Conservation (phyloP, 2,888 invertebrate species). For the Luperina nickerlii region DNA sequence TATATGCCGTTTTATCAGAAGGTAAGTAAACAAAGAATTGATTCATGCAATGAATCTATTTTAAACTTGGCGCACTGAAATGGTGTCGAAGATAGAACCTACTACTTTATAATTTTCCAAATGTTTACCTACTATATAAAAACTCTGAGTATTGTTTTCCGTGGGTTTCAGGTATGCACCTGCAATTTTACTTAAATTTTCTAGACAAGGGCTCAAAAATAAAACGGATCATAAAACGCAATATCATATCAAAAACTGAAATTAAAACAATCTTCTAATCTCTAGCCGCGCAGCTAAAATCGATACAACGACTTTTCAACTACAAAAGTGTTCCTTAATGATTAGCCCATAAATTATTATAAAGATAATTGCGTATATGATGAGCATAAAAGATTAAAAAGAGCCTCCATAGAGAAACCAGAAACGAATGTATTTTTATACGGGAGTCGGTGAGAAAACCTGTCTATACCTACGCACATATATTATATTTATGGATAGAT, state of each 20-base stretch:
- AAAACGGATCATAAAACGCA: conserved; percentile 16
- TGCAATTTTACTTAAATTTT: too few relatives aligned
- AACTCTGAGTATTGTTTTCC: background rate
- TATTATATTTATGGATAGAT: conserved; percentile 36
- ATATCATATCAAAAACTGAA: conserved; percentile 20
- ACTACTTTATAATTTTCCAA: background rate
- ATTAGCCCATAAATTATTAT: conserved; percentile 53
- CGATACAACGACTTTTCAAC: conserved; percentile 27
- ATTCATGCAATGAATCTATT: background rate
- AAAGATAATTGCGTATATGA: conserved; percentile 54
- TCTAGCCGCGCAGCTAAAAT: conserved; percentile 34
- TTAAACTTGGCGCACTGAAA: background rate
- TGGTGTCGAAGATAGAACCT: background rate
- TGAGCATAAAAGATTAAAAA: conserved; percentile 50
- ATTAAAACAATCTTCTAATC: conserved; percentile 46
- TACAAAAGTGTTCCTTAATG: conserved; percentile 35
- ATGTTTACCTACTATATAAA: background rate
- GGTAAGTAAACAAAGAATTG: background rate
- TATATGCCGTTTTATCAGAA: background rate
- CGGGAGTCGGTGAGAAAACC: conserved; percentile 41
- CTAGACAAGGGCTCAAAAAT: background rate
- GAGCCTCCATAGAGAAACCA: conserved; percentile 40
- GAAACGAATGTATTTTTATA: conserved; percentile 54
- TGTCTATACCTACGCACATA: conserved; percentile 33
- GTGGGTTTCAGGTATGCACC: background rate